phyloP scores from a whole-genome alignment of 2,797 vertebrate species.

The Microchirus variegatus region DNA sequence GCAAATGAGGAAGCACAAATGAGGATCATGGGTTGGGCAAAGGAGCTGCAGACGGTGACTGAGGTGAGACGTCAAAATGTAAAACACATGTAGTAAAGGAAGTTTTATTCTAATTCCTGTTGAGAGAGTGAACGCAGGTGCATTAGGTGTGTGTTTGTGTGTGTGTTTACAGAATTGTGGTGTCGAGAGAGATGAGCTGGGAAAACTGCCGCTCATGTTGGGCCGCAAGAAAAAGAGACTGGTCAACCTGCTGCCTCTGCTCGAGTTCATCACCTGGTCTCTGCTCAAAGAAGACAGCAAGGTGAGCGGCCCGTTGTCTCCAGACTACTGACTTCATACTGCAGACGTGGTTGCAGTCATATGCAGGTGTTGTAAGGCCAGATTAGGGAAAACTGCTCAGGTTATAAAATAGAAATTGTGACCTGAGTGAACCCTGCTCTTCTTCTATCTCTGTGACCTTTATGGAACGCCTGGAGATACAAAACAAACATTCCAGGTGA shows the following conservation, averaged over 20 bases:
- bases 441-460: too few relatives aligned
- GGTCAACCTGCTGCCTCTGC: conserved; percentile 72
- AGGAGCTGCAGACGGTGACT: conserved; percentile 74
- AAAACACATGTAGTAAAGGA: too few relatives aligned
- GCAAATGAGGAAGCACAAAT: conserved; percentile 42
- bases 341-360: too few relatives aligned
- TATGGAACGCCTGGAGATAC: too few relatives aligned
- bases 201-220: conserved; percentile 63
- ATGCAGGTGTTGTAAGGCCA: too few relatives aligned
- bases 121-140: too few relatives aligned
- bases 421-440: too few relatives aligned
- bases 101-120: background rate
- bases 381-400: too few relatives aligned
- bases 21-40: conserved; percentile 79
- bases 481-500: too few relatives aligned
- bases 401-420: too few relatives aligned
- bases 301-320: conserved; percentile 55
- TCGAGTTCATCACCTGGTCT: conserved; percentile 87
- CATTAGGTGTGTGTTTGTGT: too few relatives aligned
- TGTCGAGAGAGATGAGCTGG: conserved; percentile 61
- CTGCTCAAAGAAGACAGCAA: conserved; percentile 78
- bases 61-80: conserved; percentile 65
- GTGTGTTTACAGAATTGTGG: conserved; percentile 70
- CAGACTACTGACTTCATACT: too few relatives aligned
- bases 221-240: conserved; percentile 78